phyloP scores from a whole-genome alignment of 2,888 invertebrate genomes.

The Acanthosepion pharaonis region DNA sequence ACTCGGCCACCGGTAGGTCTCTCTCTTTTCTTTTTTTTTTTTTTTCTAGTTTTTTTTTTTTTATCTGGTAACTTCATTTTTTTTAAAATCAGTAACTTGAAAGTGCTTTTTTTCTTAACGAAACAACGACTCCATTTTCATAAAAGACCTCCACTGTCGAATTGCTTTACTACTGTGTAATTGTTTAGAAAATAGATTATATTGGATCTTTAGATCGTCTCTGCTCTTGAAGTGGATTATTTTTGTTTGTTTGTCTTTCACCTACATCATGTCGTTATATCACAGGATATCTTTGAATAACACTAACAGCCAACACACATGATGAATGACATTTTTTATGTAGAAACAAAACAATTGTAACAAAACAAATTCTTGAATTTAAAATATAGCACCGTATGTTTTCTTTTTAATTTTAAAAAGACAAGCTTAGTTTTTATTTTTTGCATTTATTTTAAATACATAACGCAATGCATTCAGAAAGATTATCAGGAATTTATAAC shows the following conservation, averaged over 20 bases:
- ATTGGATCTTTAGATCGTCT: not conserved
- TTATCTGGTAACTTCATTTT: not conserved
- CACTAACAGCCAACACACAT: not conserved
- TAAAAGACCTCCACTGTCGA: not conserved
- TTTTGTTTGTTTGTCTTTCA: not conserved
- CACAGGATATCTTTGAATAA: not conserved
- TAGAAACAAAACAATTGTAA: not conserved
- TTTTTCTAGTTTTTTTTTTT: no score
- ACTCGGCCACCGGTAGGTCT: not conserved
- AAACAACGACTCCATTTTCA: not conserved
- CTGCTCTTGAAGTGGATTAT: not conserved
- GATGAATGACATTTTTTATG: not conserved
- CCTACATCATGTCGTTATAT: not conserved
- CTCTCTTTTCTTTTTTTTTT: not conserved
- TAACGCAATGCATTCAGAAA: no score
- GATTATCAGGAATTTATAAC: no score
- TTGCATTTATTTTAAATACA: no score
- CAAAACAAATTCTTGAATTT: not conserved
- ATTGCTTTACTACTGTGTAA: not conserved
- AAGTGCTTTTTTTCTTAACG: not conserved
- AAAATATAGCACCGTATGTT: not conserved
- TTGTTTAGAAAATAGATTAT: not conserved
- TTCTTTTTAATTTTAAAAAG: not conserved
- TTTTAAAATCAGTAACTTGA: not conserved
- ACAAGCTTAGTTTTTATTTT: no score